Conservation (phyloP, 2,888 invertebrate species). For the Phaedon cochleariae region DNA sequence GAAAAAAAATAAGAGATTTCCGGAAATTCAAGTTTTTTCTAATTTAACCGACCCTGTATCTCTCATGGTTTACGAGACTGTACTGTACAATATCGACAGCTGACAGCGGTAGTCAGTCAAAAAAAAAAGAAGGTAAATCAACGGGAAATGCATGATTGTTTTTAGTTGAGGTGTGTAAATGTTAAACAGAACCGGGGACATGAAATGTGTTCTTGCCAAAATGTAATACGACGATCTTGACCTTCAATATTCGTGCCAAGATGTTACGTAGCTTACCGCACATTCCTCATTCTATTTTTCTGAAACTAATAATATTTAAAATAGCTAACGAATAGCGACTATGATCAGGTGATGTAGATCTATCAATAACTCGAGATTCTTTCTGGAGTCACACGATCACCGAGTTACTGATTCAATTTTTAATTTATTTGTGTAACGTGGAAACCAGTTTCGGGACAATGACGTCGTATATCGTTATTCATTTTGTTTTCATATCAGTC, state of each 20-base stretch:
- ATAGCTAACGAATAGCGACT: not conserved
- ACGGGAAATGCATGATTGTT: not conserved
- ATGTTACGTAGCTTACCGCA: constrained; percentile 23
- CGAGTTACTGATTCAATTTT: too few species aligned
- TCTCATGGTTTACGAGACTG: too few species aligned
- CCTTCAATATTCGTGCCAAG: constrained; percentile 39
- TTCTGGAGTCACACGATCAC: not conserved
- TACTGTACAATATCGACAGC: too few species aligned
- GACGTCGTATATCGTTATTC: too few species aligned
- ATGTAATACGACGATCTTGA: constrained; percentile 42
- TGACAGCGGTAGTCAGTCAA: too few species aligned
- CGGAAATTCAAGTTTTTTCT: too few species aligned
- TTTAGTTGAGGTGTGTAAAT: not conserved
- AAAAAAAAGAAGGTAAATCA: too few species aligned
- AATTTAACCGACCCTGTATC: too few species aligned
- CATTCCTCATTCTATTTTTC: constrained; percentile 22
- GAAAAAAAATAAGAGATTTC: too few species aligned
- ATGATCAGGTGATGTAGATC: not conserved
- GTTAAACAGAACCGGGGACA: not conserved
- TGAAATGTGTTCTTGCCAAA: constrained; percentile 33
- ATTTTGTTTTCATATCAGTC: too few species aligned
- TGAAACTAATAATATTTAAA: constrained; percentile 13
- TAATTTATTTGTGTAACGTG: too few species aligned
- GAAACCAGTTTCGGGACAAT: too few species aligned
- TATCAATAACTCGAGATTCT: not conserved